These are phyloP conservation scores for Brachirus orientalis DNA, from an alignment of 2,113 vertebrate genomes.

Conservation along the genomic window DNA sequence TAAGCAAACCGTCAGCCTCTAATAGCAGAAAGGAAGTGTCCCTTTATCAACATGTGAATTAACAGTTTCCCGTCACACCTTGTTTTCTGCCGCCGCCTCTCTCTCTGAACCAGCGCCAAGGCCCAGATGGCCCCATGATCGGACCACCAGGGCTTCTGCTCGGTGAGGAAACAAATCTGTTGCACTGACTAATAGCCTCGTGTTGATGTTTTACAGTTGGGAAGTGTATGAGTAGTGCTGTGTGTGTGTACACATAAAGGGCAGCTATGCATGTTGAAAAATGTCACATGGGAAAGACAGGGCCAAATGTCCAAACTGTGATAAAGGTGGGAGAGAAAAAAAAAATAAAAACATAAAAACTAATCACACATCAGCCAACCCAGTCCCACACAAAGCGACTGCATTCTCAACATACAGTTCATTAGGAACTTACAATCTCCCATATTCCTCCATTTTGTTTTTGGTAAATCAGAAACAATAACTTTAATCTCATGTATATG, in stretches of 20 bases:
- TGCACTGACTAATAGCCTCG: constrained; percentile 70
- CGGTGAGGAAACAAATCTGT: constrained; percentile 73
- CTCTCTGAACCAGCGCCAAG: constrained; percentile 68
- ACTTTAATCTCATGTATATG: too few species aligned
- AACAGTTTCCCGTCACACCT: constrained; percentile 88
- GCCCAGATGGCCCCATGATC: constrained; percentile 60
- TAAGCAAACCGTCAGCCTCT: constrained; percentile 82
- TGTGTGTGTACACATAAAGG: constrained; percentile 44
- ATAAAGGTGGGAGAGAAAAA: constrained; percentile 2
- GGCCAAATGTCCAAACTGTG: constrained; percentile 10
- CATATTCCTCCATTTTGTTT: too few species aligned
- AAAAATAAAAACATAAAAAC: too few species aligned
- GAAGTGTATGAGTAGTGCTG: constrained; percentile 47
- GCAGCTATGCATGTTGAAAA: constrained; percentile 35
- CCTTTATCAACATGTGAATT: constrained; percentile 85
- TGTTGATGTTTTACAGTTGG: constrained; percentile 69
- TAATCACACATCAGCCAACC: too few species aligned
- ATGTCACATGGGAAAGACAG: constrained; percentile 4
- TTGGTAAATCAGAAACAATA: too few species aligned
- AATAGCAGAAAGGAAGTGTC: constrained; percentile 88
- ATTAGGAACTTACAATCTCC: too few species aligned
- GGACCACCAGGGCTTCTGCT: constrained; percentile 70
- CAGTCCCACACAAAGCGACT: too few species aligned
- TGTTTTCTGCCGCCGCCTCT: constrained; percentile 64
- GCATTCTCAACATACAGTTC: too few species aligned